phyloP scores from a whole-genome alignment of 2,113 vertebrate genomes.

The Heterotilapia buettikoferi region DNA sequence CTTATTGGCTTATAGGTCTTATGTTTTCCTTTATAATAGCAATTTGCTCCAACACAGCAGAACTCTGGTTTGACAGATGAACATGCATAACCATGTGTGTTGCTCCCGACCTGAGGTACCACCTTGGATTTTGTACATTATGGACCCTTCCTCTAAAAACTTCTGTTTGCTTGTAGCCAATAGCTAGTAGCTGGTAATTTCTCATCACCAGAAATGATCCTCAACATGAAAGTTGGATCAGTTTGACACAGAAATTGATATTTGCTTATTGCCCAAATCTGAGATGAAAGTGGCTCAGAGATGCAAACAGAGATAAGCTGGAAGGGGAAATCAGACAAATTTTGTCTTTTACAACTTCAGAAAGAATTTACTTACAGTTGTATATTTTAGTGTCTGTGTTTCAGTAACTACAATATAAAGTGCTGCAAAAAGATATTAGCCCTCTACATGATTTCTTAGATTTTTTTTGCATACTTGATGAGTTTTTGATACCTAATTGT shows the following conservation, averaged over 20 bases:
- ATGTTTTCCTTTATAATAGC: neutral
- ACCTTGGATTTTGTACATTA: rapidly evolving
- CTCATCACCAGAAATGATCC: neutral
- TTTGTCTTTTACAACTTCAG: neutral
- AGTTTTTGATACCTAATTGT: neutral
- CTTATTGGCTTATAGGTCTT: neutral
- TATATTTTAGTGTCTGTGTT: neutral
- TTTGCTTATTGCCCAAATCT: neutral
- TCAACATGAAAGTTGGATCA: neutral
- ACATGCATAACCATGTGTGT: neutral
- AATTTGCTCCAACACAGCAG: neutral
- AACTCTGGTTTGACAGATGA: neutral
- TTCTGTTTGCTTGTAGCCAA: neutral
- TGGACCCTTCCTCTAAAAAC: neutral
- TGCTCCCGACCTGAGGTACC: neutral
- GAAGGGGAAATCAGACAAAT: neutral
- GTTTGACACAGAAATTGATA: neutral
- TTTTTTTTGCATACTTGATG: neutral
- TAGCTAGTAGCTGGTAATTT: neutral
- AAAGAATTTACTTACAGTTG: neutral
- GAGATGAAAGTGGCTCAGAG: neutral
- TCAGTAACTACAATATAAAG: neutral
- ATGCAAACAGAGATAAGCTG: neutral
- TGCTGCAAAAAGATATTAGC: neutral
- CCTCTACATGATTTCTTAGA: neutral